Conservation (phyloP, 2,797 vertebrate species). For the Pterois miles region DNA sequence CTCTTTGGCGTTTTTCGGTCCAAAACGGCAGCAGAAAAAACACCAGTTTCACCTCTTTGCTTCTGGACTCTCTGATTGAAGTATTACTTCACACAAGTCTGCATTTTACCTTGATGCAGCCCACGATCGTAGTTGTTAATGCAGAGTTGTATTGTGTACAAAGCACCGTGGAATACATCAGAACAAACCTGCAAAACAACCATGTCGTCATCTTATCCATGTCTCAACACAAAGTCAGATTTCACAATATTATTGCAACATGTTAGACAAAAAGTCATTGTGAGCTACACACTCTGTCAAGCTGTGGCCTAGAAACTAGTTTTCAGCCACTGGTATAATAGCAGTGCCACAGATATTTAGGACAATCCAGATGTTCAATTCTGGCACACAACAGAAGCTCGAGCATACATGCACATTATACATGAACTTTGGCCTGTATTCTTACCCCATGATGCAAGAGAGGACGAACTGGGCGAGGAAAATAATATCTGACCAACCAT, state of each 20-base stretch:
- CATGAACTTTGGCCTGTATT: not conserved
- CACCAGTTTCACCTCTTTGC: not conserved
- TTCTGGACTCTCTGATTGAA: not conserved
- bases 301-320: not conserved
- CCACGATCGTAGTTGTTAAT: conserved; percentile 96
- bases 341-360: not conserved
- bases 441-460: conserved; percentile 98
- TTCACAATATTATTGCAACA: conserved; percentile 7
- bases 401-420: not conserved
- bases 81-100: not conserved
- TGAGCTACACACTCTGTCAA: not conserved
- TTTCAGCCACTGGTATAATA: not conserved
- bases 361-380: conserved; percentile 1
- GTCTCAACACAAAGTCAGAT: conserved; percentile 4
- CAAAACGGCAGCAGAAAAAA: too few species aligned
- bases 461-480: conserved; percentile 91
- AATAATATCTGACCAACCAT: conserved; percentile 90
- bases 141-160: conserved; percentile 98
- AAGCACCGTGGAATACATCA: conserved; percentile 96
- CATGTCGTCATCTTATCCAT: not conserved
- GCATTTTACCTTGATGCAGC: conserved; percentile 93
- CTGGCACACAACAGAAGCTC: not conserved
- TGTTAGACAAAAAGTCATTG: not conserved
- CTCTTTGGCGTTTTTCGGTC: too few species aligned
- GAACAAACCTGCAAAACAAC: conserved; percentile 85